Percentiles rank a stretch among this genome's conserved stretches.
Conservation (phyloP, 2,113 vertebrate genomes). For the Gymnarchus niloticus region DNA sequence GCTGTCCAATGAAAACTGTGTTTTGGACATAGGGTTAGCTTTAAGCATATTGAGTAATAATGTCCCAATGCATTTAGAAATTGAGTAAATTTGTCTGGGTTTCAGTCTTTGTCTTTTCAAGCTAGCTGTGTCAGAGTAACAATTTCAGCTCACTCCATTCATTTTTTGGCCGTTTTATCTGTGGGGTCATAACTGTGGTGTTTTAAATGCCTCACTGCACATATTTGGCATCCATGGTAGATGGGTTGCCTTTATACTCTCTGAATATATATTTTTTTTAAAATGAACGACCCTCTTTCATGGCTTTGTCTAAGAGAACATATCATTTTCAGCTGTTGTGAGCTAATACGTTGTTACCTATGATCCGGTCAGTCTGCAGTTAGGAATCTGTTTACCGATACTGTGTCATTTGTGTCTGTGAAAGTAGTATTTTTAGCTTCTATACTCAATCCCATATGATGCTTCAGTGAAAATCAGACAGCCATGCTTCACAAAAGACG, state of each 20-base stretch:
- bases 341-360: background rate
- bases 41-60: background rate
- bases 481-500: background rate
- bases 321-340: background rate
- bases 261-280: background rate
- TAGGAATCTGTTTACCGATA: background rate
- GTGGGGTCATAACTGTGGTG: constrained; percentile 22
- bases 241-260: constrained; percentile 28
- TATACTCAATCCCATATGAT: background rate
- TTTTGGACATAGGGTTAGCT: background rate
- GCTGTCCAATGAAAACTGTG: background rate
- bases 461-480: background rate
- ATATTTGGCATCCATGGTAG: constrained; percentile 40
- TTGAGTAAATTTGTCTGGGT: background rate
- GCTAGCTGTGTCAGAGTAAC: background rate
- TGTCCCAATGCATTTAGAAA: background rate
- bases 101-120: background rate
- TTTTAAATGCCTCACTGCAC: constrained; percentile 33
- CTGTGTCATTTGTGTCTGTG: background rate
- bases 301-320: background rate
- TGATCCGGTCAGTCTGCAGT: background rate
- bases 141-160: background rate
- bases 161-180: constrained; percentile 4
- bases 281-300: background rate
- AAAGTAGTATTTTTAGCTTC: background rate